Evolutionary conservation across 2,797 vertebrate genomes (phyloP).

Genomic region (Sebastes cheni): DNA sequence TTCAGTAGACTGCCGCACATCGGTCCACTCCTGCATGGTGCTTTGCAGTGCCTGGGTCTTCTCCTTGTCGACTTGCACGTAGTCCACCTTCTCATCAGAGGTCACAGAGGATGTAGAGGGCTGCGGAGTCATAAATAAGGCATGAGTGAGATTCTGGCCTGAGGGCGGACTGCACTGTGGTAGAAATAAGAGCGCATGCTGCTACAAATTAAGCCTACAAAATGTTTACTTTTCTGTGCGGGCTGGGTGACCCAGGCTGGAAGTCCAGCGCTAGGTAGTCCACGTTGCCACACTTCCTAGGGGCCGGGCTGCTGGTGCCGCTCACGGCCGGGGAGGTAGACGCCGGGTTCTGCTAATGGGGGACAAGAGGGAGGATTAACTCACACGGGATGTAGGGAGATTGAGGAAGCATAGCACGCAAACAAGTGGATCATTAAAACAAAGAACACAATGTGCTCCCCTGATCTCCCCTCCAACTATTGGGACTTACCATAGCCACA

Average conservation of each 20-base stretch:
- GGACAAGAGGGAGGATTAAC: constrained; percentile 36
- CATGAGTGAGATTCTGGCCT: constrained; percentile 10
- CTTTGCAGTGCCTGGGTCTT: constrained; percentile 97
- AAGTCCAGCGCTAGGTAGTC: constrained; percentile 98
- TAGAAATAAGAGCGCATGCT: background rate
- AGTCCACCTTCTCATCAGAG: constrained; percentile 98
- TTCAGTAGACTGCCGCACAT: constrained; percentile 95
- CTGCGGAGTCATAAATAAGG: constrained; percentile 70
- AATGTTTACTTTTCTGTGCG: constrained; percentile 93
- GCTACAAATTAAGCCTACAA: background rate
- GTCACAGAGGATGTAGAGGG: constrained; percentile 96
- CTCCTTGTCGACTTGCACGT: constrained; percentile 98
- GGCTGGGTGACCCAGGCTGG: constrained; percentile 93
- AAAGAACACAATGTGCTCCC: constrained; percentile 44
- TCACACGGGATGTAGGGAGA: constrained; percentile 28
- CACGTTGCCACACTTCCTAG: constrained; percentile 94
- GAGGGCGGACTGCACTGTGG: background rate
- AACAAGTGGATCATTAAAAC: constrained; percentile 55
- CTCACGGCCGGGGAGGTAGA: constrained; percentile 96
- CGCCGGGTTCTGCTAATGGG: constrained; percentile 93
- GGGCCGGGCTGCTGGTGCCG: constrained; percentile 95
- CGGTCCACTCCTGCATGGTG: constrained; percentile 99
- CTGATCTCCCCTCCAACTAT: constrained; percentile 36
- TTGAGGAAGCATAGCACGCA: constrained; percentile 10
- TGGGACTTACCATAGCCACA: constrained; percentile 92